These are phyloP conservation scores for Furcula furcula DNA, from an alignment of 2,888 invertebrate species.

Conservation along the genomic window DNA sequence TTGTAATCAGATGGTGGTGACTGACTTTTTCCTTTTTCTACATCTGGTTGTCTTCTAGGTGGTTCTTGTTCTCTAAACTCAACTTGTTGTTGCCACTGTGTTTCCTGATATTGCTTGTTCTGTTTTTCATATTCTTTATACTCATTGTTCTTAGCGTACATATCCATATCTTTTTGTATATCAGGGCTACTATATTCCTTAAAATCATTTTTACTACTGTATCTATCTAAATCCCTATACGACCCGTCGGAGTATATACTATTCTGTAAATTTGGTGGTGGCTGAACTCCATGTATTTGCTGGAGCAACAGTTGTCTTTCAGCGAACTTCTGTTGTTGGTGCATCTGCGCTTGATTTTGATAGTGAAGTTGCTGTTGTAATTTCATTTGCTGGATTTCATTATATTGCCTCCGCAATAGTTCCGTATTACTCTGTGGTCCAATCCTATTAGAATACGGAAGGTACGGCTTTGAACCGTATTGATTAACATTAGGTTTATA, in stretches of 20 bases:
- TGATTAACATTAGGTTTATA: slow-evolving; percentile 73
- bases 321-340: slow-evolving; percentile 84
- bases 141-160: slow-evolving; percentile 65
- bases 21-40: slow-evolving; percentile 55
- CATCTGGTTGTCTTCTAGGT: slow-evolving; percentile 54
- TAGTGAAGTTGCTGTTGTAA: slow-evolving; percentile 84
- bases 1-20: slow-evolving; percentile 61
- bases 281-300: slow-evolving; percentile 81
- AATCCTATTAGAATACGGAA: slow-evolving; percentile 76
- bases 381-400: slow-evolving; percentile 84
- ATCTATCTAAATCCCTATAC: slow-evolving; percentile 71
- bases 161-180: slow-evolving; percentile 65
- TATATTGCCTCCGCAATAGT: slow-evolving; percentile 81
- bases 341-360: slow-evolving; percentile 83
- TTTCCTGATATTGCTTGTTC: slow-evolving; percentile 59
- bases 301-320: slow-evolving; percentile 83
- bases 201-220: slow-evolving; percentile 71
- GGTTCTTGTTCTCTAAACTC: slow-evolving; percentile 62
- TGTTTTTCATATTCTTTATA: slow-evolving; percentile 65
- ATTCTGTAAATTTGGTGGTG: slow-evolving; percentile 73
- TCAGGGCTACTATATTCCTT: slow-evolving; percentile 66
- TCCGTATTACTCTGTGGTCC: slow-evolving; percentile 83
- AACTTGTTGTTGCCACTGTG: slow-evolving; percentile 64
- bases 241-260: slow-evolving; percentile 75
- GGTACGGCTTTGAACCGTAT: slow-evolving; percentile 73